Percentiles rank a stretch among this genome's conserved stretches.
These are phyloP conservation scores for Drosophila malerkotliana DNA, from an alignment of 1,140 invertebrate genomes.

Conservation along the genomic window DNA sequence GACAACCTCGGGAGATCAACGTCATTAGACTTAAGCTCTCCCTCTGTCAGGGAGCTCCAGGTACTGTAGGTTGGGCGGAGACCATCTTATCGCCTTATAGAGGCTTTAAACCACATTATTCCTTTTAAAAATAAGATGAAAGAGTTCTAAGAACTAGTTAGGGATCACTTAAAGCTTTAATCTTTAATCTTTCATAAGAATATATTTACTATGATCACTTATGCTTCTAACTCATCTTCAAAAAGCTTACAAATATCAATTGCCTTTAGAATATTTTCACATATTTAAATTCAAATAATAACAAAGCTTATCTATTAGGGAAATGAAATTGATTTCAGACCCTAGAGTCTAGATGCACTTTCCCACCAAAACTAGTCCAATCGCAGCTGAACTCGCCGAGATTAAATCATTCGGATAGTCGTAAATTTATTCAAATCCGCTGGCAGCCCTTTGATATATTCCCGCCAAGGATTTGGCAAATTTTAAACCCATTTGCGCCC, in stretches of 20 bases:
- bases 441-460: slow-evolving; percentile 35
- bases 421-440: slow-evolving; percentile 40
- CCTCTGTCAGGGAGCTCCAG: neutral
- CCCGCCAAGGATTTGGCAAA: slow-evolving; percentile 37
- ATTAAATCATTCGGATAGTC: slow-evolving; percentile 29
- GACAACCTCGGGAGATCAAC: neutral
- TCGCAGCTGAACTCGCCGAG: slow-evolving; percentile 16
- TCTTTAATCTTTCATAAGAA: neutral
- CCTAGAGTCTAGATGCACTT: neutral
- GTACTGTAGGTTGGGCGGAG: no score
- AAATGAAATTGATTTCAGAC: slow-evolving; percentile 11
- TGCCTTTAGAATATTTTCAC: no score
- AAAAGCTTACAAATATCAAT: neutral
- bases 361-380: slow-evolving; percentile 8
- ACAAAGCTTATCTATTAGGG: slow-evolving; percentile 5
- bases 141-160: no score
- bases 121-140: no score
- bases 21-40: neutral
- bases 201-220: neutral
- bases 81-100: neutral
- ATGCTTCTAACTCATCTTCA: neutral
- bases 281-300: neutral
- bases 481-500: slow-evolving; percentile 31
- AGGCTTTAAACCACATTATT: neutral
- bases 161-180: no score